Conservation (phyloP, 2,113 vertebrate genomes). For the Typhlomys cinereus region DNA sequence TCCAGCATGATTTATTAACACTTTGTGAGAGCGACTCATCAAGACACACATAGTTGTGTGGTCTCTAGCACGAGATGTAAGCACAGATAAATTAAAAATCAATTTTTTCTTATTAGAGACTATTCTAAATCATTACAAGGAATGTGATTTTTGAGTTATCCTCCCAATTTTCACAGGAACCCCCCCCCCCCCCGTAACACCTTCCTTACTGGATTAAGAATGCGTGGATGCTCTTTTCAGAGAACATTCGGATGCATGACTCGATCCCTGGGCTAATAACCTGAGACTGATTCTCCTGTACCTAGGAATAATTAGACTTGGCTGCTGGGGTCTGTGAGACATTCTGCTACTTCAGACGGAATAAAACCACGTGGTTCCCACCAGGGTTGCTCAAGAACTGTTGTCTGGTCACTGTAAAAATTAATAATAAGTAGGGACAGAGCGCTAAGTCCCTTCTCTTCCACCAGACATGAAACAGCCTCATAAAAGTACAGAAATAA, state of each 20-base stretch:
- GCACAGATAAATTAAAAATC: slow-evolving; percentile 72
- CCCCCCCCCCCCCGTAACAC: background rate
- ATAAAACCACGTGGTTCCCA: background rate
- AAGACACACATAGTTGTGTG: slow-evolving; percentile 62
- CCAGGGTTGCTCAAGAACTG: background rate
- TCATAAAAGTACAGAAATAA: background rate
- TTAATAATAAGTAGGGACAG: slow-evolving; percentile 3
- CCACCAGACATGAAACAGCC: background rate
- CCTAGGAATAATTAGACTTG: slow-evolving; percentile 3
- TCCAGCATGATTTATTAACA: slow-evolving; percentile 53
- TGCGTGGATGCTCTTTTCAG: background rate
- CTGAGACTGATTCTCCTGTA: background rate
- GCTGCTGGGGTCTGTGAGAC: background rate
- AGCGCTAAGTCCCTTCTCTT: background rate
- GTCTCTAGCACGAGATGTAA: slow-evolving; percentile 16
- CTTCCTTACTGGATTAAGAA: slow-evolving; percentile 13
- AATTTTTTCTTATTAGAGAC: slow-evolving; percentile 67
- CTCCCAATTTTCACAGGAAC: slow-evolving; percentile 39
- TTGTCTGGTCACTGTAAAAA: background rate
- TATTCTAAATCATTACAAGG: slow-evolving; percentile 61
- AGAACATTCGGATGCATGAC: background rate
- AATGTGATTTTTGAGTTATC: slow-evolving; percentile 32
- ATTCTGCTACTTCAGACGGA: slow-evolving; percentile 36
- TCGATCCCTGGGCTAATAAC: too few species aligned
- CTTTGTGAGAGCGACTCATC: slow-evolving; percentile 62